Percentiles rank a stretch among this genome's conserved stretches.
phyloP scores from a whole-genome alignment of 2,113 vertebrate species.

The Chlamydotis undulata region DNA sequence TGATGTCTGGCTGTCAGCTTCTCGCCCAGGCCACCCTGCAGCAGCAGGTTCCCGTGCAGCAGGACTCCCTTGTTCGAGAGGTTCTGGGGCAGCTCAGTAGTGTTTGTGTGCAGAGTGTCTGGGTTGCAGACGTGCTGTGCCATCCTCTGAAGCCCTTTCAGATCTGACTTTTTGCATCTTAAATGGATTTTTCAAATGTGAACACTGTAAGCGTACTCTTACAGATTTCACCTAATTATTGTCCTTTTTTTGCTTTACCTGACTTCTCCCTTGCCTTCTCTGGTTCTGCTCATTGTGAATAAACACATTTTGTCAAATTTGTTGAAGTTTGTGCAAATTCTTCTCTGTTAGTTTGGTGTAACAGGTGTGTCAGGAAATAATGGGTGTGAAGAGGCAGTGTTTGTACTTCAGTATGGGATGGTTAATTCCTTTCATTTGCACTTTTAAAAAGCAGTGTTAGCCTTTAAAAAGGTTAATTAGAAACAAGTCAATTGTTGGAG shows the following conservation, averaged over 20 bases:
- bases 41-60: rapidly evolving
- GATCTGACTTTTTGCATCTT: background rate
- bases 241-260: background rate
- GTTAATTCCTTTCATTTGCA: background rate
- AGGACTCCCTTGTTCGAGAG: background rate
- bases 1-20: background rate
- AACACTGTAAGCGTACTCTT: background rate
- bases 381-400: background rate
- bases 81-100: background rate
- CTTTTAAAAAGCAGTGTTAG: background rate
- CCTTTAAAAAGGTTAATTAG: background rate
- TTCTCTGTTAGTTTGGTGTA: background rate
- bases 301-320: background rate
- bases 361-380: background rate
- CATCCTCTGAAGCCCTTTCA: background rate
- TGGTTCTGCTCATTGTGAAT: background rate
- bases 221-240: background rate
- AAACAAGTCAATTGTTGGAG: background rate
- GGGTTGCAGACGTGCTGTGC: background rate
- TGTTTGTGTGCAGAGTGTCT: background rate
- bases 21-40: background rate
- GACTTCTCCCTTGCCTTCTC: background rate
- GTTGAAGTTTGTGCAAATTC: background rate
- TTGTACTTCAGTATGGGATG: background rate
- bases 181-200: background rate